Evolutionary conservation across 2,797 vertebrate genomes (phyloP).

Genomic region (Petrocephalus sullivani): DNA sequence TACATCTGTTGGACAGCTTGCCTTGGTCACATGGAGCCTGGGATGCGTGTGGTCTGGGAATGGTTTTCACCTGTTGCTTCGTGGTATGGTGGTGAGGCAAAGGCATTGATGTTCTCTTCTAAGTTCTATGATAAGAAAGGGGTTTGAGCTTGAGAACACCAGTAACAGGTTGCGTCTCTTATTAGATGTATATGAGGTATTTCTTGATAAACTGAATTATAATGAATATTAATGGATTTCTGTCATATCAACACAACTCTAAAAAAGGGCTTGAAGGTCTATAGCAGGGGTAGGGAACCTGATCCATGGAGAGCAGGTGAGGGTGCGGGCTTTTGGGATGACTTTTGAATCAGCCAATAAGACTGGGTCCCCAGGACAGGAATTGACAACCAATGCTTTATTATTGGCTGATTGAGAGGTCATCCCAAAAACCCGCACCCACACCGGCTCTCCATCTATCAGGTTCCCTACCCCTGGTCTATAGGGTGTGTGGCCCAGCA

Average conservation of each 20-base stretch:
- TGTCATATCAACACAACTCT: neutral
- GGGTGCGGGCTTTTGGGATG: too few species aligned
- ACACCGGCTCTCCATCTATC: too few species aligned
- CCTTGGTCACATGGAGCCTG: neutral
- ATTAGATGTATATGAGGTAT: neutral
- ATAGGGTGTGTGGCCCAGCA: neutral
- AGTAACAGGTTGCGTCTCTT: neutral
- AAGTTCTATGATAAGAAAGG: neutral
- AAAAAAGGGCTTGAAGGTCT: neutral
- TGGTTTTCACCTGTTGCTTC: neutral
- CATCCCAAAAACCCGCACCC: too few species aligned
- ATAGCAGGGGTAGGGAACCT: too few species aligned
- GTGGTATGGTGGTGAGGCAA: neutral
- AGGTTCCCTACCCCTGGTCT: neutral
- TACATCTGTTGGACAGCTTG: constrained; percentile 25
- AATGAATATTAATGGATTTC: neutral
- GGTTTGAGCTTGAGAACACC: neutral
- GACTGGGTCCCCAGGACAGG: too few species aligned
- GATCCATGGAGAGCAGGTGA: too few species aligned
- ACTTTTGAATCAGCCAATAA: too few species aligned
- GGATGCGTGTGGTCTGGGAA: constrained; percentile 20
- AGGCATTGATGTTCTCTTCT: neutral
- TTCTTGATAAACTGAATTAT: neutral
- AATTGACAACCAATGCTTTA: too few species aligned
- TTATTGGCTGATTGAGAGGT: too few species aligned